Base-by-base conservation (phyloP, 2,113 vertebrate species). In the Gasterosteus aculeatus region DNA sequence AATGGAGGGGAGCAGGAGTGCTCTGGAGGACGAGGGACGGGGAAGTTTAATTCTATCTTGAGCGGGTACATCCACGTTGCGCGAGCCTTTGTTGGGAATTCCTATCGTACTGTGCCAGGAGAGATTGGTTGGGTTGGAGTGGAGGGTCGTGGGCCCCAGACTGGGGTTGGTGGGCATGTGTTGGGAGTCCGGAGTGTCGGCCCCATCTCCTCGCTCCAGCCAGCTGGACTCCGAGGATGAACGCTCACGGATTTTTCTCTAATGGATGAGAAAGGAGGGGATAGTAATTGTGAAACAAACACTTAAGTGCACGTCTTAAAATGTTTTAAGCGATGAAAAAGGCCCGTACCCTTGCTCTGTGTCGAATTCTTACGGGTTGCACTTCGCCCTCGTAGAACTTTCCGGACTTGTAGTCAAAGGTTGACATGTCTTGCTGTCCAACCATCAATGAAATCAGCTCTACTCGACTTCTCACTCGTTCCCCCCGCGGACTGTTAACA, bases 361-460 rank as follows among this genome's bases (percentile, higher is more conserved):
- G 68, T 75, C 90, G 70, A 39, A 73, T 4, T 80, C 77, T 82
- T 29, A 47, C 9, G 5, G 77, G 76, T 3, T 22, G 80, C 11
- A 35, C 31, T 14, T 69, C 59, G 0, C 84, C 56, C 2, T 94
- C 87, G 7, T 87, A 53, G 46, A 97, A 92, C 64, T 85, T 84
- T 39, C 96, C 96, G 2, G 93, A 82, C 89, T 94, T 96, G 92
- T 94, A 97, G 44, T 97, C 94, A n/a, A 96, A 97, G 33, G 87
- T 66, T 7, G 92, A 84, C 47, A 97, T 76, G 81, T 97, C 94
- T 0, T 93, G 82, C 0, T 82, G 38, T 31, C 92, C 92, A 10
- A 92, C 93, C 62, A 96, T 33, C 69, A 92, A 90, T n/a, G 94
- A 92, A 0, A 75, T 56, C 69, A 97, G 87, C 54, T 97, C 96